A percentile compares a stretch with the other conserved stretches of the same genome.
These are phyloP conservation scores for Harpalus rufipes DNA, from an alignment of 2,888 invertebrate species.

Conservation along the genomic window DNA sequence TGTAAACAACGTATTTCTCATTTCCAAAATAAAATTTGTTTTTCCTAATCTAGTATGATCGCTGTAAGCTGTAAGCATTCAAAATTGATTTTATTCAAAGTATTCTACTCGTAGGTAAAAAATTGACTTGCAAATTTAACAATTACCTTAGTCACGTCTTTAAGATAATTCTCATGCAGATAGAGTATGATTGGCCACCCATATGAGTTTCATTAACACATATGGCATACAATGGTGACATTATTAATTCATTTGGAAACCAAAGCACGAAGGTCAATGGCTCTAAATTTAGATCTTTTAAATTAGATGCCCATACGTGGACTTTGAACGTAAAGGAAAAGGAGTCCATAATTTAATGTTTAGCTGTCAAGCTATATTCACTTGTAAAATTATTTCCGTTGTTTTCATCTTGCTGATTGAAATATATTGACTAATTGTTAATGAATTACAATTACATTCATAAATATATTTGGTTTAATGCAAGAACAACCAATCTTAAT, in stretches of 20 bases:
- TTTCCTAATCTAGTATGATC: neutral
- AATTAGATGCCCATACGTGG: conserved; percentile 41
- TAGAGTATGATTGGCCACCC: conserved; percentile 28
- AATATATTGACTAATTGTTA: neutral
- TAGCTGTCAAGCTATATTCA: neutral
- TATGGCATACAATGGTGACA: conserved; percentile 38
- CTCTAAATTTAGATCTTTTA: conserved; percentile 39
- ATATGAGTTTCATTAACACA: neutral
- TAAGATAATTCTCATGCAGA: conserved; percentile 7
- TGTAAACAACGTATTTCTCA: conserved; percentile 5
- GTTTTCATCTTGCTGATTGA: neutral
- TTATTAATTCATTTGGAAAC: conserved; percentile 39
- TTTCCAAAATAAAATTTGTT: conserved; percentile 21
- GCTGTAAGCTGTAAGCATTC: neutral
- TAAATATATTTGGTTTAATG: too few relatives aligned
- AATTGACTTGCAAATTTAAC: conserved; percentile 28
- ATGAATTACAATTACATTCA: conserved; percentile 2
- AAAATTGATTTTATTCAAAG: conserved; percentile 18
- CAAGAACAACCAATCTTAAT: too few relatives aligned
- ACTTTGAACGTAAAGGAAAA: conserved; percentile 27
- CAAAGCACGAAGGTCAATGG: conserved; percentile 31
- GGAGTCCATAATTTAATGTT: conserved; percentile 9
- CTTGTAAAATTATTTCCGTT: neutral
- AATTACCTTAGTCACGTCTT: conserved; percentile 37
- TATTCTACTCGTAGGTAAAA: neutral